Percentiles rank a stretch among this genome's conserved stretches.
These are phyloP conservation scores for Meganola albula DNA, from an alignment of 2,888 invertebrate genomes.

Conservation along the genomic window DNA sequence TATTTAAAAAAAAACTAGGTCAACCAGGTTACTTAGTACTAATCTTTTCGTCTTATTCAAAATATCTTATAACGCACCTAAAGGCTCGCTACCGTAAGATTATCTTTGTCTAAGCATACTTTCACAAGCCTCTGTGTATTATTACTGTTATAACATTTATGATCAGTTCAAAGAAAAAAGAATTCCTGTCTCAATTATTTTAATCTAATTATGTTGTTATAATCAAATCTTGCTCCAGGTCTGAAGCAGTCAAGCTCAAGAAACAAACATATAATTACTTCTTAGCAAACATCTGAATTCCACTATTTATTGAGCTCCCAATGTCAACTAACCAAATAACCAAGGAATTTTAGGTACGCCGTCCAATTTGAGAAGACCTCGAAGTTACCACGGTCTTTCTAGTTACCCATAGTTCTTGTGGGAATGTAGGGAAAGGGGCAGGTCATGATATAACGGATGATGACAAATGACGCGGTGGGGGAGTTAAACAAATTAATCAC, in stretches of 20 bases:
- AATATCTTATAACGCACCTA: too few relatives aligned
- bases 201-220: too few relatives aligned
- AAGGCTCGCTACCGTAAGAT: too few relatives aligned
- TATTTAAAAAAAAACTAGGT: too few relatives aligned
- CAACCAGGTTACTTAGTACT: too few relatives aligned
- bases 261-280: constrained; percentile 44
- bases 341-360: constrained; percentile 40
- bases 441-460: constrained; percentile 42
- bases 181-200: too few relatives aligned
- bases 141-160: too few relatives aligned
- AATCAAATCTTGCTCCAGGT: too few relatives aligned
- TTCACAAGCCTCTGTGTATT: too few relatives aligned
- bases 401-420: constrained; percentile 7
- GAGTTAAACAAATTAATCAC: constrained; percentile 72
- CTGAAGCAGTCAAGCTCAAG: constrained; percentile 26
- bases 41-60: too few relatives aligned
- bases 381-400: constrained; percentile 8
- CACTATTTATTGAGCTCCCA: constrained; percentile 57
- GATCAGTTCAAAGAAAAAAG: too few relatives aligned
- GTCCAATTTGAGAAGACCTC: constrained; percentile 32
- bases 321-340: constrained; percentile 67
- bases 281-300: constrained; percentile 45
- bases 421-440: constrained; percentile 20
- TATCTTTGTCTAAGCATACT: too few relatives aligned
- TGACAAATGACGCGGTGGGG: constrained; percentile 63